Conservation (phyloP, 2,113 vertebrate species). For the Megaleporinus macrocephalus region DNA sequence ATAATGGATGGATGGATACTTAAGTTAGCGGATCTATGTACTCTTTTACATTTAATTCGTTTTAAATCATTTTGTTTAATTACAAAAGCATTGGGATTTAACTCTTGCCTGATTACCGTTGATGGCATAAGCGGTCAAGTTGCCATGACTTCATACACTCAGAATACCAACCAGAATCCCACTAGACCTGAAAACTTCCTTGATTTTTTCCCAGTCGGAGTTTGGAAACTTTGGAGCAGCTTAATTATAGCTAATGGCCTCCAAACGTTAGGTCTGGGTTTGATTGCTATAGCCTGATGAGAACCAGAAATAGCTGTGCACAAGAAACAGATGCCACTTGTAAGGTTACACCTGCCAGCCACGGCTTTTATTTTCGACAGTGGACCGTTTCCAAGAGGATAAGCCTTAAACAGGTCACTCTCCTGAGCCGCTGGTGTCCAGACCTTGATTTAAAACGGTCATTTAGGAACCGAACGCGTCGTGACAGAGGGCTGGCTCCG, state of each 20-base stretch:
- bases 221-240: neutral
- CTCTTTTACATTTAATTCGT: too few relatives aligned
- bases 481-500: conserved; percentile 51
- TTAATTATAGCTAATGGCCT: neutral
- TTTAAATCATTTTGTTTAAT: too few relatives aligned
- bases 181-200: too few relatives aligned
- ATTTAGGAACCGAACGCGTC: conserved; percentile 50
- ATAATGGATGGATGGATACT: too few relatives aligned
- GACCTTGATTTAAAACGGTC: conserved; percentile 57
- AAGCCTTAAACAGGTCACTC: conserved; percentile 52
- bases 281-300: conserved; percentile 42
- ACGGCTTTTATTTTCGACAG: conserved; percentile 8
- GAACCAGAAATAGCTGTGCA: neutral
- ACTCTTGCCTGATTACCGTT: too few relatives aligned
- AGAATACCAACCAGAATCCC: too few relatives aligned
- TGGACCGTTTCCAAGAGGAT: conserved; percentile 22
- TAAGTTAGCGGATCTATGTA: too few relatives aligned
- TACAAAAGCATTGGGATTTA: too few relatives aligned
- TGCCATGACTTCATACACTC: too few relatives aligned
- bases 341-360: neutral
- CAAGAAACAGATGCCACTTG: neutral
- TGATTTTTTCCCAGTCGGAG: too few relatives aligned
- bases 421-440: conserved; percentile 42
- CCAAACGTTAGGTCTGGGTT: neutral
- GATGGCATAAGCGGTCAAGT: too few relatives aligned